Evolutionary conservation across 2,888 invertebrate genomes (phyloP).

Genomic region (Machimus rusticus): DNA sequence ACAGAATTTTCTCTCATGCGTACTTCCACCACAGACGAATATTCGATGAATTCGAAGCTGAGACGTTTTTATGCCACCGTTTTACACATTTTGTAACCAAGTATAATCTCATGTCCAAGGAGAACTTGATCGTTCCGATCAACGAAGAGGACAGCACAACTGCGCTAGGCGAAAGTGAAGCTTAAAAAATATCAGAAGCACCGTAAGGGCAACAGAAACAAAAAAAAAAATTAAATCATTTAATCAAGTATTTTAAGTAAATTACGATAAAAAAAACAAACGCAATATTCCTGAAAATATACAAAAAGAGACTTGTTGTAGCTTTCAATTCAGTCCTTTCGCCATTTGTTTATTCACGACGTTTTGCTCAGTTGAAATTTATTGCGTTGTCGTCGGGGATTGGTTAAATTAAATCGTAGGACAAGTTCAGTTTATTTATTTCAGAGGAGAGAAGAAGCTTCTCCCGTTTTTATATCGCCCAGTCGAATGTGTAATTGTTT

Average conservation of each 20-base stretch:
- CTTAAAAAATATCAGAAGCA: constrained; percentile 55
- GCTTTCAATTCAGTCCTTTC: constrained; percentile 14
- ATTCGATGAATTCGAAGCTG: constrained; percentile 98
- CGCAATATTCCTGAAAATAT: constrained; percentile 33
- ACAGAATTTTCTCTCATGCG: constrained; percentile 99
- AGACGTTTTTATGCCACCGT: constrained; percentile 92
- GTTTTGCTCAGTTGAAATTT: background rate
- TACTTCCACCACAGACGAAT: constrained; percentile 97
- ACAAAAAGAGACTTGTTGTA: constrained; percentile 13
- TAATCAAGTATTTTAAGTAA: constrained; percentile 27
- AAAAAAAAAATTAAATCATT: background rate
- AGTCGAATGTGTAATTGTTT: constrained; percentile 26
- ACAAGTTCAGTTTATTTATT: background rate
- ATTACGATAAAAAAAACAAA: background rate
- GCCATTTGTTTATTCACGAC: background rate
- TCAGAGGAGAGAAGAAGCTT: background rate
- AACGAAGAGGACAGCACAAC: constrained; percentile 76
- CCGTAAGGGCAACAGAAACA: background rate
- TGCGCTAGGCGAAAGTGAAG: constrained; percentile 65
- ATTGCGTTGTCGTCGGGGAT: background rate
- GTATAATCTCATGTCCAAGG: constrained; percentile 97
- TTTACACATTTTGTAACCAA: constrained; percentile 98
- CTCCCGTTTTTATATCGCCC: background rate
- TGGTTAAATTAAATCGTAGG: background rate
- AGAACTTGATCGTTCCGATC: constrained; percentile 98